Evolutionary conservation across 2,797 vertebrate genomes (phyloP).

Genomic region (Xerus rutilus): DNA sequence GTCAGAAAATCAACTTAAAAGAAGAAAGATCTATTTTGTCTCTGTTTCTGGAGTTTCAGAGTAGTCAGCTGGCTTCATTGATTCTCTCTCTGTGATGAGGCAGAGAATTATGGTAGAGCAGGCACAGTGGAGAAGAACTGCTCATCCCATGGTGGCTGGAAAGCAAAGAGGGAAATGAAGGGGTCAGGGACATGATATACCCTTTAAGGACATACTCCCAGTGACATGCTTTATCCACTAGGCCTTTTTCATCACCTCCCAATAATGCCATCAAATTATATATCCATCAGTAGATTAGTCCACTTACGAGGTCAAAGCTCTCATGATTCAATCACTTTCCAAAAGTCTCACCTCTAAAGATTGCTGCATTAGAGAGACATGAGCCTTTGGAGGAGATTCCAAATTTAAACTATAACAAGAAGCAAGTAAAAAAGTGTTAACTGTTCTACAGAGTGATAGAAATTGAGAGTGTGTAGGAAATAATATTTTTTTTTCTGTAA

Average conservation of each 20-base stretch:
- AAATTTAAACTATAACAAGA: background rate
- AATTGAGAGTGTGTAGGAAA: background rate
- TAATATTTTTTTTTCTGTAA: background rate
- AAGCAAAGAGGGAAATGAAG: no score
- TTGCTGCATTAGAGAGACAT: background rate
- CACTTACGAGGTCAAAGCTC: background rate
- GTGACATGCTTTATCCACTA: background rate
- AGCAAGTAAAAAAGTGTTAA: background rate
- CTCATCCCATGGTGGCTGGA: no score
- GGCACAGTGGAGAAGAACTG: no score
- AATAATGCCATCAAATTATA: no score
- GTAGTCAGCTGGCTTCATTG: background rate
- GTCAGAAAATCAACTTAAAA: background rate
- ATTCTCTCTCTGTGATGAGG: background rate
- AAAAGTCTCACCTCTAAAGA: background rate
- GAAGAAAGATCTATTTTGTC: background rate
- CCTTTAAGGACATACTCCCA: background rate
- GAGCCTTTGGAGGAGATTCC: background rate
- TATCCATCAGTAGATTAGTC: no score
- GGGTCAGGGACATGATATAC: no score
- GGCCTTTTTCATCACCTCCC: background rate
- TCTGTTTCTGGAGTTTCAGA: background rate
- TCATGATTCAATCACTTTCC: background rate
- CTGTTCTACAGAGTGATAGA: background rate
- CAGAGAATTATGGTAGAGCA: background rate